Conservation (phyloP, 2,888 invertebrate species). For the Teleiodes luculella region DNA sequence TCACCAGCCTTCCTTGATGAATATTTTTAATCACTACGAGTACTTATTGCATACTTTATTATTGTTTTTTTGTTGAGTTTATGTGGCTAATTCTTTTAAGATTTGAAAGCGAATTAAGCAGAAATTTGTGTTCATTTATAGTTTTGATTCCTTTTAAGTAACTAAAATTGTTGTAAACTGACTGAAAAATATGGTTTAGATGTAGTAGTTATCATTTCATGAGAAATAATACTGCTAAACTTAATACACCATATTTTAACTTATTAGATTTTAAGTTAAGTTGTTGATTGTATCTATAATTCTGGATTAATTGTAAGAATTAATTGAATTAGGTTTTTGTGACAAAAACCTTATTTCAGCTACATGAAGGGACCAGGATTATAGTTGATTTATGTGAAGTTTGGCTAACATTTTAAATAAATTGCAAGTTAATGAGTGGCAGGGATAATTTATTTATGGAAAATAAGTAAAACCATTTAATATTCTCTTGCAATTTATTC, state of each 20-base stretch:
- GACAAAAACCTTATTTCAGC: conserved; percentile 24
- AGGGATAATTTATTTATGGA: too few species aligned
- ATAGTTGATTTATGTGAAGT: not conserved
- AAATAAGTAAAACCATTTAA: too few species aligned
- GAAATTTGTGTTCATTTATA: too few species aligned
- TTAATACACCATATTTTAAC: conserved; percentile 11
- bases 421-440: too few species aligned
- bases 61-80: not conserved
- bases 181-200: not conserved
- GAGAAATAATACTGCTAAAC: not conserved
- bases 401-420: too few species aligned
- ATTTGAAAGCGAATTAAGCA: too few species aligned
- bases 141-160: too few species aligned
- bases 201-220: not conserved
- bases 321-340: conserved; percentile 23
- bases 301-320: not conserved
- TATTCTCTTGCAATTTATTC: too few species aligned
- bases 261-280: too few species aligned
- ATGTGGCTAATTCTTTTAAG: not conserved
- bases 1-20: conserved; percentile 63
- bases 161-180: not conserved
- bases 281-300: conserved; percentile 13
- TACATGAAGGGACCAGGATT: not conserved
- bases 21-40: conserved; percentile 22
- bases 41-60: not conserved